A percentile compares a stretch with the other conserved stretches of the same genome.
These are phyloP conservation scores for Emydoidea blandingii DNA, from an alignment of 2,797 vertebrate genomes.

Conservation along the genomic window DNA sequence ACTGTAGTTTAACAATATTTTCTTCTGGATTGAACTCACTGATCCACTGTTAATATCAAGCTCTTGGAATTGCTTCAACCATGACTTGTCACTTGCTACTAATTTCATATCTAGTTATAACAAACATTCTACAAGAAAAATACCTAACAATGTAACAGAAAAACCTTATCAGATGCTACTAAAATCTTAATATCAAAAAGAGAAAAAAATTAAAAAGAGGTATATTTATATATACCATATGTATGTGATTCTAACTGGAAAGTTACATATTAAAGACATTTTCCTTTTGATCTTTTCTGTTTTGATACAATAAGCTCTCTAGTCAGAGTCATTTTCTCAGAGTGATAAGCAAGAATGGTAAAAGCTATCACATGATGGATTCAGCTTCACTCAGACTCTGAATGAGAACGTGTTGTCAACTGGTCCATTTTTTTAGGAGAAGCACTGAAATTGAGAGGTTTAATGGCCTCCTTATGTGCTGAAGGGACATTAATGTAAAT, in stretches of 20 bases:
- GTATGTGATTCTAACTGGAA: constrained; percentile 12
- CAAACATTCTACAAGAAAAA: not conserved
- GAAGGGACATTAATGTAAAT: not conserved
- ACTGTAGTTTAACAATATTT: not conserved
- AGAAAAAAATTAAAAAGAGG: not conserved
- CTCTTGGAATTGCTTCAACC: not conserved
- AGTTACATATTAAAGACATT: not conserved
- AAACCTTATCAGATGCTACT: not conserved
- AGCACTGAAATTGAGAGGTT: not conserved
- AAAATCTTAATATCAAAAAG: not conserved
- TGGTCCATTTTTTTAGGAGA: not conserved
- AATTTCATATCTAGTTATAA: not conserved
- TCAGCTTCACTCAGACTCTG: not conserved
- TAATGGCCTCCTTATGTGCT: not conserved
- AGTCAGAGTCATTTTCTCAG: constrained; percentile 11
- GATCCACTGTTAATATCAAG: constrained; percentile 6
- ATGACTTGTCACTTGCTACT: not conserved
- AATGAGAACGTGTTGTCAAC: not conserved
- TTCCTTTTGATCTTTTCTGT: not conserved
- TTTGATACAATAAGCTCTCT: not conserved
- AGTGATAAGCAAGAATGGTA: not conserved
- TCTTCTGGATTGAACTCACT: not conserved
- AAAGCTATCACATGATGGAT: not conserved
- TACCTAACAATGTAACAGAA: not conserved
- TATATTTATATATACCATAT: not conserved